phyloP scores from a whole-genome alignment of 1,140 invertebrate genomes.

The Muscidifurax raptorellus region DNA sequence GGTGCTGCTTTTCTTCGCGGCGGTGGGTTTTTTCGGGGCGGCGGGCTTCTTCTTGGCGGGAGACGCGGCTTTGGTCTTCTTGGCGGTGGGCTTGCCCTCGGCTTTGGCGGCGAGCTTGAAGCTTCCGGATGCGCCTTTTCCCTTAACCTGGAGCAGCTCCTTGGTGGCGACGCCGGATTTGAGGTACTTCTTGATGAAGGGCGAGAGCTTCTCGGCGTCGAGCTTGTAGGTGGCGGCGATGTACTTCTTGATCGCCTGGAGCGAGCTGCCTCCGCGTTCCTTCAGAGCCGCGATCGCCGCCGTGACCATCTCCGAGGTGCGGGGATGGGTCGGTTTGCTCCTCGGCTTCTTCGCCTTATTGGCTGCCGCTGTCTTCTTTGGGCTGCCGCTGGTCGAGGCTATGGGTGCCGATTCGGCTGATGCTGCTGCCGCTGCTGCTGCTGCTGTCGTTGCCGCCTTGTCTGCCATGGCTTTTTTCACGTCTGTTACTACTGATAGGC shows the following conservation, averaged over 20 bases:
- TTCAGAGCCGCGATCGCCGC: constrained; percentile 79
- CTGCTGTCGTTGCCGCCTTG: constrained; percentile 15
- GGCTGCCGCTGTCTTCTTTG: constrained; percentile 39
- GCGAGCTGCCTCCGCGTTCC: constrained; percentile 78
- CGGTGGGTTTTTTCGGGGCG: constrained; percentile 23
- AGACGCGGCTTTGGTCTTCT: neutral
- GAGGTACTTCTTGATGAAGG: constrained; percentile 80
- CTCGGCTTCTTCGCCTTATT: constrained; percentile 71
- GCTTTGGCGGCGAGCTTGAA: constrained; percentile 75
- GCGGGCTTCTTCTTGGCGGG: constrained; percentile 31
- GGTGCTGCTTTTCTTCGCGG: constrained; percentile 11
- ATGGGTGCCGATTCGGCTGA: constrained; percentile 24
- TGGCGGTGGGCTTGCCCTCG: constrained; percentile 33
- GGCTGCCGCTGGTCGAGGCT: neutral
- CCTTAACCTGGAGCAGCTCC: constrained; percentile 78
- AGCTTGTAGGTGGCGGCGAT: constrained; percentile 78
- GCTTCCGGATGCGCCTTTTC: constrained; percentile 79
- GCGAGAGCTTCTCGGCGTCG: constrained; percentile 77
- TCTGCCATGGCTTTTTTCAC: constrained; percentile 17
- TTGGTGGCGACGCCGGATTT: constrained; percentile 77
- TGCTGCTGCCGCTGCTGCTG: constrained; percentile 21
- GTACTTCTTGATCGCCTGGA: constrained; percentile 81
- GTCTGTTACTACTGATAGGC: neutral
- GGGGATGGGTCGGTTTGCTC: constrained; percentile 73
- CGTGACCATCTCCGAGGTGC: constrained; percentile 77